Conservation (phyloP, 2,113 vertebrate genomes). For the Phyllostomus discolor region DNA sequence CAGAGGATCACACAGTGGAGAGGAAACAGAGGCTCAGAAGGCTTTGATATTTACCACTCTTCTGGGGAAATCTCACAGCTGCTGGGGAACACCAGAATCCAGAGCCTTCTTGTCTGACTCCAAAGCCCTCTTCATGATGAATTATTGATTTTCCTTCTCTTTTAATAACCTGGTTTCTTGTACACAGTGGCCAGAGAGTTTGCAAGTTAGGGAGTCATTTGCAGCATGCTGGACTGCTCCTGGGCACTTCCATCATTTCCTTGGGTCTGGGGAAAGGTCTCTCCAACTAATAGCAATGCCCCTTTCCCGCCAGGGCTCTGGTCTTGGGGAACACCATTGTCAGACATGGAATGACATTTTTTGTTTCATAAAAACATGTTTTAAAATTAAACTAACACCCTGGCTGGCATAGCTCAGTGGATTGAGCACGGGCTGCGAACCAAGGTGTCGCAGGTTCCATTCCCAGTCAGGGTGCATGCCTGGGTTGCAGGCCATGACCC, state of each 20-base stretch:
- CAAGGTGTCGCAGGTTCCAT: no score
- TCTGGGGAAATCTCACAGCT: neutral
- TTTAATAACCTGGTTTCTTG: conserved; percentile 42
- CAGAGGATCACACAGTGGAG: no score
- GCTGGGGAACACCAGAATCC: neutral
- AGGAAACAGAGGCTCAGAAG: neutral
- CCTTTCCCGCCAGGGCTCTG: neutral
- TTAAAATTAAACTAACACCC: neutral
- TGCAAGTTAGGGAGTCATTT: neutral
- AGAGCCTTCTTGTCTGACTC: neutral
- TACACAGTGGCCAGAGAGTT: neutral
- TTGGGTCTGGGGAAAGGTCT: neutral
- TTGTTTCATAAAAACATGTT: neutral
- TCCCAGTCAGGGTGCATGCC: no score
- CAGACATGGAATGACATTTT: neutral
- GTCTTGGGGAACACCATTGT: neutral
- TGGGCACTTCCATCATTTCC: neutral
- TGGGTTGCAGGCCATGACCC: no score
- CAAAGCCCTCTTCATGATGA: conserved; percentile 39
- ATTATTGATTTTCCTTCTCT: conserved; percentile 63
- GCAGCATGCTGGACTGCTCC: neutral
- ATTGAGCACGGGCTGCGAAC: no score
- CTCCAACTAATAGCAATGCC: neutral
- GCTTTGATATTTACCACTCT: neutral
- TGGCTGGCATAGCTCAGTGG: no score